A percentile compares a stretch with the other conserved stretches of the same genome.
Conservation (phyloP, 2,113 vertebrate genomes). For the Rostratula benghalensis region DNA sequence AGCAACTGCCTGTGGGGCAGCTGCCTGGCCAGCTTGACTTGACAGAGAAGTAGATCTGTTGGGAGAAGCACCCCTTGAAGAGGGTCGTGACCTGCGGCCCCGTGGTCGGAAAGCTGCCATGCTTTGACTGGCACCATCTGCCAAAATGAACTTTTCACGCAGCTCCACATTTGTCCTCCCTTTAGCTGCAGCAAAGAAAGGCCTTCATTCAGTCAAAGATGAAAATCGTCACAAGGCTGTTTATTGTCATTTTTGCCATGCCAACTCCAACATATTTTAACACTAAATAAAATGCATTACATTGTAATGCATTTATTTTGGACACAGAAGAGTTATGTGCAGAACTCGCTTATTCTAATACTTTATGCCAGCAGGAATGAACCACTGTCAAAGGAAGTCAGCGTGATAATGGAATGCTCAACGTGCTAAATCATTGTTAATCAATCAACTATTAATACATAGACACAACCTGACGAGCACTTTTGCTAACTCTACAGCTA, state of each 20-base stretch:
- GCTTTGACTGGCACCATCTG: slow-evolving; percentile 91
- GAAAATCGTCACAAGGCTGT: background rate
- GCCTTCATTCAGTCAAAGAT: background rate
- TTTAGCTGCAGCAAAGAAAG: slow-evolving; percentile 82
- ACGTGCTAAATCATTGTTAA: slow-evolving; percentile 73
- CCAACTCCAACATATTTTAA: slow-evolving; percentile 70
- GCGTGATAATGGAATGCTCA: slow-evolving; percentile 80
- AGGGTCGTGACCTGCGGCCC: slow-evolving; percentile 91
- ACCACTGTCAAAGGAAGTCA: slow-evolving; percentile 75
- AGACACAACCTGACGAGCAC: slow-evolving; percentile 51
- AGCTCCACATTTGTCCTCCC: slow-evolving; percentile 96
- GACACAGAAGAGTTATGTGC: slow-evolving; percentile 61
- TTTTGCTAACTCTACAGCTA: slow-evolving; percentile 62
- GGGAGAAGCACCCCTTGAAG: slow-evolving; percentile 91
- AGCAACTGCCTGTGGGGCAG: slow-evolving; percentile 72
- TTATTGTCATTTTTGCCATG: slow-evolving; percentile 69
- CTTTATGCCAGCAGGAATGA: slow-evolving; percentile 76
- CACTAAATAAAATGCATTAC: slow-evolving; percentile 79
- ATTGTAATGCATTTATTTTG: slow-evolving; percentile 77
- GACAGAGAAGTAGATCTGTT: slow-evolving; percentile 89
- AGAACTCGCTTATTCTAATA: slow-evolving; percentile 73
- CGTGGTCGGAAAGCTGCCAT: slow-evolving; percentile 95
- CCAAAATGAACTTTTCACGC: slow-evolving; percentile 96
- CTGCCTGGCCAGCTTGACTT: slow-evolving; percentile 83
- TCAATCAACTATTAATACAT: slow-evolving; percentile 63